phyloP scores from a whole-genome alignment of 2,888 invertebrate genomes.

The Eucera pruinosa region DNA sequence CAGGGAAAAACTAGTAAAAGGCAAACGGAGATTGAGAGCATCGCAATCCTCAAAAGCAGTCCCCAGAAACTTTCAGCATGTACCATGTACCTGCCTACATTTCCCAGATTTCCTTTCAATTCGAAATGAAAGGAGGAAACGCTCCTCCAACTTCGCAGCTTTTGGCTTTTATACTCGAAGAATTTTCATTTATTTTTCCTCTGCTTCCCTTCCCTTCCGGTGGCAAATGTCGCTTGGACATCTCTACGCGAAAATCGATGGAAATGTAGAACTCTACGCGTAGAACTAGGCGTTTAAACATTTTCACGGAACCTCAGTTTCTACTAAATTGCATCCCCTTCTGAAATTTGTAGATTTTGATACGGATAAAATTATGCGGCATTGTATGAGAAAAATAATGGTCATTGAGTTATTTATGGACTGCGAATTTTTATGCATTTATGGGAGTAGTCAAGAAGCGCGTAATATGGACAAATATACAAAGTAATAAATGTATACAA shows the following conservation, averaged over 20 bases:
- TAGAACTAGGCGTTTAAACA: not conserved
- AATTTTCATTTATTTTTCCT: conserved; percentile 54
- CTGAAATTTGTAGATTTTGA: no score
- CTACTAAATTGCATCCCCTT: no score
- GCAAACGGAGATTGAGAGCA: conserved; percentile 59
- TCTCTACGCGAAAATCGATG: conserved; percentile 13
- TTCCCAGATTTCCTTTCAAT: conserved; percentile 71
- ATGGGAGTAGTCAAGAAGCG: no score
- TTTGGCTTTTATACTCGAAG: conserved; percentile 48
- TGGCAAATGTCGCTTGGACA: conserved; percentile 28
- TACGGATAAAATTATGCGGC: no score
- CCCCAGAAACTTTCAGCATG: conserved; percentile 55
- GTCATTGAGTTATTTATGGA: no score
- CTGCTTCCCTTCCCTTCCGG: conserved; percentile 22
- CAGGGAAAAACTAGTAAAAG: conserved; percentile 32
- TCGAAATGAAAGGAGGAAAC: conserved; percentile 65
- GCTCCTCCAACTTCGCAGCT: conserved; percentile 60
- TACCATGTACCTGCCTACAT: conserved; percentile 63
- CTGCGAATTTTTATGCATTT: no score
- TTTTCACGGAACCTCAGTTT: not conserved
- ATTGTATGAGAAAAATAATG: no score
- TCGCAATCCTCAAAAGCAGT: conserved; percentile 60
- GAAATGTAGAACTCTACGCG: conserved; percentile 7
- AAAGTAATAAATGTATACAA: no score
- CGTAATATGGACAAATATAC: no score